Base-by-base conservation (phyloP, 2,113 vertebrate genomes). In the Forbesichthys agassizii region DNA sequence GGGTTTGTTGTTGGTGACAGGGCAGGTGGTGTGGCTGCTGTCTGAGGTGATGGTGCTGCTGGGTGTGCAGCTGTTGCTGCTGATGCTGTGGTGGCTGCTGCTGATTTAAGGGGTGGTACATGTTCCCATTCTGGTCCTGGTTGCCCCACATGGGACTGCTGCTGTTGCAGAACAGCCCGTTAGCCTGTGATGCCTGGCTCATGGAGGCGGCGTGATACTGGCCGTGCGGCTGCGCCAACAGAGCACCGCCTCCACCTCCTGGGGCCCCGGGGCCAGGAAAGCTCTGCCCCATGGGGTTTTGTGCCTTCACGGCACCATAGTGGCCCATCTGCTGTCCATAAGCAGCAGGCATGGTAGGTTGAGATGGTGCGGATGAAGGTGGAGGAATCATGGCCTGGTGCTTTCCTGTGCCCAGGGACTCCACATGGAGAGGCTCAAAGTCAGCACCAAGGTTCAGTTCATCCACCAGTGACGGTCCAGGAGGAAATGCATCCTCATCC, bases 81-180 rank as follows among this genome's bases (percentile, higher is more conserved):
- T 83, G 88, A 71, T 88, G 90, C 60, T 85, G 88, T 56, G 84
- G 86, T 11, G 80, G 87, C 33, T 78, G 85, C 27, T 86, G 86
- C 16, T 88, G 87, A 58, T 85, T 58, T 53, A 89, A 70, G 14
- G 83, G 82, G 56, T 92, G 92, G 72, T 90, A 93, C 61, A 84
- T 73, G 57, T 85, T 90, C 10, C 86, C 89, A 68, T 91, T 91
- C 75, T 89, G 91, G 64, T 93, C 94, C 68, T 98, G 96, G 83
- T 96, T 95, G 64, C 96, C 95, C 98, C 98, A 99, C 95, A 98
- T 96, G 48, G 96, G 95, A 69, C 86, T 89, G 81, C 95, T 94
- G 13, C 94, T 95, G 86, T 94, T 95, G 81, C 95, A 95, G 92
- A 96, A 99, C 83, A 98, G 89, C 74, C 96, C 96, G 77, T 97